phyloP scores from a whole-genome alignment of 2,888 invertebrate species.

The Theretra japonica region DNA sequence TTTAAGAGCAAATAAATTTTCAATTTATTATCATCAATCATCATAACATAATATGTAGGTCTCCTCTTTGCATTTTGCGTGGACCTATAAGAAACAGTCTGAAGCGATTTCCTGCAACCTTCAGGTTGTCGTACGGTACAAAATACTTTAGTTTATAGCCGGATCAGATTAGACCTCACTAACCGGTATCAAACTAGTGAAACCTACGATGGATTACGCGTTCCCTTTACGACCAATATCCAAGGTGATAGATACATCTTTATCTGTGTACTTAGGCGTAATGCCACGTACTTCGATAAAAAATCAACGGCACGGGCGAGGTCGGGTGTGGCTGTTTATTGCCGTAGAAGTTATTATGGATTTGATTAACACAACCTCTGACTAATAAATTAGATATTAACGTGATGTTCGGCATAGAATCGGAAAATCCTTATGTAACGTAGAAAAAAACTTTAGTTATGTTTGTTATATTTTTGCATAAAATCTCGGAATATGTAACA shows the following conservation, averaged over 20 bases:
- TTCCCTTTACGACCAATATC: constrained; percentile 29
- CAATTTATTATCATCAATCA: too few relatives aligned
- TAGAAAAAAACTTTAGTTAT: too few relatives aligned
- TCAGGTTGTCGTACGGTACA: too few relatives aligned
- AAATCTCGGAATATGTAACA: too few relatives aligned
- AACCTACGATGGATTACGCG: constrained; percentile 29
- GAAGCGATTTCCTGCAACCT: too few relatives aligned
- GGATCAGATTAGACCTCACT: neutral
- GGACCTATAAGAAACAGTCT: too few relatives aligned
- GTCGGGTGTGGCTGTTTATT: constrained; percentile 66
- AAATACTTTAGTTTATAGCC: neutral
- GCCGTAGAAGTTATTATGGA: constrained; percentile 32
- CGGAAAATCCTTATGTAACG: too few relatives aligned
- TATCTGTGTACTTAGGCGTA: constrained; percentile 39
- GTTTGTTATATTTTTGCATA: too few relatives aligned
- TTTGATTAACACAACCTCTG: neutral
- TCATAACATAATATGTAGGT: too few relatives aligned
- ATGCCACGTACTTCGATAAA: constrained; percentile 59
- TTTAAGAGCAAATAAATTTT: too few relatives aligned
- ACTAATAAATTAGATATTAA: neutral
- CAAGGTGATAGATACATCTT: constrained; percentile 40
- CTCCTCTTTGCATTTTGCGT: too few relatives aligned
- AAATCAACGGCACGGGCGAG: constrained; percentile 59
- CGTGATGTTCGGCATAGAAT: neutral
- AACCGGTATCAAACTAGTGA: constrained; percentile 8